Conservation (phyloP, 2,113 vertebrate species). For the pig (Sus scrofa) region DNA sequence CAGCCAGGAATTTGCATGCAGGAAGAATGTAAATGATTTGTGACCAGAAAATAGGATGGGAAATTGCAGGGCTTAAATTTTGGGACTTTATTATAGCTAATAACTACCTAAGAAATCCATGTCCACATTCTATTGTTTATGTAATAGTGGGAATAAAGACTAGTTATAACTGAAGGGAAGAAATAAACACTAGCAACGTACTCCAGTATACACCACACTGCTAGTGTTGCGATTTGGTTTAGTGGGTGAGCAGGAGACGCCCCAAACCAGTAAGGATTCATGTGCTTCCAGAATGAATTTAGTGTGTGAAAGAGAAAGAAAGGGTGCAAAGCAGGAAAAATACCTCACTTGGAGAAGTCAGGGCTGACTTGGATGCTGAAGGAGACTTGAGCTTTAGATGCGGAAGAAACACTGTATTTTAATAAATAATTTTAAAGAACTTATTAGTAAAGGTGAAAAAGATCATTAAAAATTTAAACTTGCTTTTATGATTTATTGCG, state of each 20-base stretch:
- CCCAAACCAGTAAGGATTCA: background rate
- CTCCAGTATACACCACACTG: no score
- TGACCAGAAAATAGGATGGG: background rate
- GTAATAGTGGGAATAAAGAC: background rate
- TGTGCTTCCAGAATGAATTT: background rate
- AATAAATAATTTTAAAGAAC: background rate
- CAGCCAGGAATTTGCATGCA: background rate
- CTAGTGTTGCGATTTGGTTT: background rate
- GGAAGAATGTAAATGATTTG: background rate
- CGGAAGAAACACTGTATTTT: background rate
- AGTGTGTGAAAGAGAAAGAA: background rate
- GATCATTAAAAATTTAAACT: background rate
- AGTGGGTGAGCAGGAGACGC: background rate
- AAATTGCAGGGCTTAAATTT: constrained; percentile 1
- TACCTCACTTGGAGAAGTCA: background rate
- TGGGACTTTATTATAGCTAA: background rate
- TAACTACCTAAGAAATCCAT: background rate
- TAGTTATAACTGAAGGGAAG: background rate
- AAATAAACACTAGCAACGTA: background rate
- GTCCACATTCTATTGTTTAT: background rate
- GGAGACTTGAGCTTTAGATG: background rate
- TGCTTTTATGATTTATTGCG: constrained; percentile 26
- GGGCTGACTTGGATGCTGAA: background rate
- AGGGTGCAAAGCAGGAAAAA: background rate
- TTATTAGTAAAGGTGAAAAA: background rate